phyloP scores from a whole-genome alignment of 2,888 invertebrate species.

The Tortricodes alternella region DNA sequence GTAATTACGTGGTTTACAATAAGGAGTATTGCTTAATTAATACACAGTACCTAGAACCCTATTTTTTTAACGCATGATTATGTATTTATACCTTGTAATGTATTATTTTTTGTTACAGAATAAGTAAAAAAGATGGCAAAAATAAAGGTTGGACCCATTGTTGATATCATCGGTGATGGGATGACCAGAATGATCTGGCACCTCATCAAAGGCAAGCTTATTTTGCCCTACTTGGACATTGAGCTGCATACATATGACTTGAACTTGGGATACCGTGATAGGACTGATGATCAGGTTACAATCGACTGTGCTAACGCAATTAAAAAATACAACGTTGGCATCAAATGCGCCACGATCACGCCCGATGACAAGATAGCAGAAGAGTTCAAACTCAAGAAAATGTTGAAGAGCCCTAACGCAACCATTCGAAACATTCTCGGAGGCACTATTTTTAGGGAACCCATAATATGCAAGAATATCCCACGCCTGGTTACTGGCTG shows the following conservation, averaged over 20 bases:
- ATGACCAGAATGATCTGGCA: conserved; percentile 99
- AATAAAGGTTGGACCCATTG: conserved; percentile 93
- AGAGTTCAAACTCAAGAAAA: conserved; percentile 93
- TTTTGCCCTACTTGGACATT: conserved; percentile 97
- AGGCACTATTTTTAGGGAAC: conserved; percentile 92
- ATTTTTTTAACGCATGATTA: too few species aligned
- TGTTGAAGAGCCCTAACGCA: conserved; percentile 96
- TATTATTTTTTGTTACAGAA: conserved; percentile 42
- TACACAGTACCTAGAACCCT: too few species aligned
- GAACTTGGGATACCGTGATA: conserved; percentile 96
- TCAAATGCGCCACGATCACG: conserved; percentile 99
- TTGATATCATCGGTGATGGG: conserved; percentile 97
- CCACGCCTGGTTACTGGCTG: conserved; percentile 97
- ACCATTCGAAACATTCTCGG: conserved; percentile 94
- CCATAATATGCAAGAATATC: conserved; percentile 95
- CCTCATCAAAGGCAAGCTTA: conserved; percentile 97
- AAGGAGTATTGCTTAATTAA: too few species aligned
- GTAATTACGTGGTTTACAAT: too few species aligned
- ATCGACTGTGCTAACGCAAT: conserved; percentile 98
- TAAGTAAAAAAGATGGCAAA: conserved; percentile 81
- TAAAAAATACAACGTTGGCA: conserved; percentile 98
- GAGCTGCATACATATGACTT: conserved; percentile 97
- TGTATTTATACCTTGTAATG: neutral
- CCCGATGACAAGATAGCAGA: conserved; percentile 98
- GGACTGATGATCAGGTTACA: conserved; percentile 97